phyloP scores from a whole-genome alignment of 2,888 invertebrate genomes.

The Entomobrya proxima region DNA sequence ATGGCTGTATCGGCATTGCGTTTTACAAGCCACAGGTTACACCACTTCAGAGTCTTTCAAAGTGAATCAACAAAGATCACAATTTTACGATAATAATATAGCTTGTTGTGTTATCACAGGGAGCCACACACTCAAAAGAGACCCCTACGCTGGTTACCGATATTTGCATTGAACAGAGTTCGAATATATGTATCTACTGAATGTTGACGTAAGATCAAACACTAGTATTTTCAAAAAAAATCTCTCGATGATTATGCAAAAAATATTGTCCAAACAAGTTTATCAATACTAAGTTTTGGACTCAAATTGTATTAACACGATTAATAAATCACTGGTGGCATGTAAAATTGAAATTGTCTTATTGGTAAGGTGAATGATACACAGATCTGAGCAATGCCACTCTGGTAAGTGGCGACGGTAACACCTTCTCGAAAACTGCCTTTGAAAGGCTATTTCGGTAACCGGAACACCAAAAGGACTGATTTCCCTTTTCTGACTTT shows the following conservation, averaged over 20 bases:
- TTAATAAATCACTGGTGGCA: not conserved
- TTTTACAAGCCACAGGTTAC: not conserved
- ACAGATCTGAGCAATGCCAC: not conserved
- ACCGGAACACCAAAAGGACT: slow-evolving; percentile 30
- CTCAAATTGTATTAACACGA: no score
- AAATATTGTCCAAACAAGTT: no score
- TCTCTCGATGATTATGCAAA: no score
- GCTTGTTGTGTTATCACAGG: not conserved
- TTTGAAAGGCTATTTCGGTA: slow-evolving; percentile 47
- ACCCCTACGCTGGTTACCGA: no score
- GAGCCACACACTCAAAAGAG: no score
- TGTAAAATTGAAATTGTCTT: not conserved
- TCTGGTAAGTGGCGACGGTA: not conserved
- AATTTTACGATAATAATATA: not conserved
- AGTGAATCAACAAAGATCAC: no score
- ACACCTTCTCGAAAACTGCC: not conserved
- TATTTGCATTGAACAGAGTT: no score
- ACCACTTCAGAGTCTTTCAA: no score
- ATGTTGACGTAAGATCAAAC: no score
- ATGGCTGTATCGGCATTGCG: not conserved
- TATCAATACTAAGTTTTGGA: no score
- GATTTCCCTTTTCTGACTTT: slow-evolving; percentile 57
- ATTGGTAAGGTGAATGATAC: not conserved
- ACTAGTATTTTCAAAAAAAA: no score
- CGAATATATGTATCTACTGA: no score